phyloP scores from a whole-genome alignment of 1,140 invertebrate genomes.

The Maniola jurtina region DNA sequence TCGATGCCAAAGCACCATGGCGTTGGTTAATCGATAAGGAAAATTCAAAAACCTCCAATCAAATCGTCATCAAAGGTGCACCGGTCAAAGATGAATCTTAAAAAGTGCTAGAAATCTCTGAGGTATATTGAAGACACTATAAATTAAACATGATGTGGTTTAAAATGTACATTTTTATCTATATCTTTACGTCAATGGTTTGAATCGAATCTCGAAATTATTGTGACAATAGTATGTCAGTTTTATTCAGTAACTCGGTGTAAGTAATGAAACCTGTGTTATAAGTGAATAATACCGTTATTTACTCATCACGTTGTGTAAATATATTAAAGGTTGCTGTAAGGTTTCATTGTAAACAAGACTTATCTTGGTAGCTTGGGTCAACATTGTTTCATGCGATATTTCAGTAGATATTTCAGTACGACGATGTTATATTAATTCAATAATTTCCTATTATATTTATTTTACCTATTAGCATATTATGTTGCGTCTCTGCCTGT shows the following conservation, averaged over 20 bases:
- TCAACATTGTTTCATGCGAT: neutral
- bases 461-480: too few species aligned
- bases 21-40: slow-evolving; percentile 32
- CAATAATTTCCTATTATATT: too few species aligned
- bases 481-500: too few species aligned
- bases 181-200: slow-evolving; percentile 22
- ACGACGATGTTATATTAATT: neutral
- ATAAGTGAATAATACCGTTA: slow-evolving; percentile 29
- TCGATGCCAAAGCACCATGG: slow-evolving; percentile 22
- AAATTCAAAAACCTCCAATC: slow-evolving; percentile 25
- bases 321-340: slow-evolving; percentile 19
- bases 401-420: too few species aligned
- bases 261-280: slow-evolving; percentile 13
- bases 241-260: slow-evolving; percentile 7
- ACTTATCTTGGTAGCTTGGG: neutral
- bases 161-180: slow-evolving; percentile 32
- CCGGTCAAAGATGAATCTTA: slow-evolving; percentile 31
- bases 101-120: slow-evolving; percentile 32
- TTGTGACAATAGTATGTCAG: slow-evolving; percentile 24
- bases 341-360: neutral
- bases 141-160: slow-evolving; percentile 41
- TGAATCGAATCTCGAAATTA: slow-evolving; percentile 23
- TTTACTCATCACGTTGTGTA: slow-evolving; percentile 21
- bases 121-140: slow-evolving; percentile 23
- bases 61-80: slow-evolving; percentile 35